phyloP scores from a whole-genome alignment of 2,888 invertebrate genomes.

The Hirudinaria manillensis region DNA sequence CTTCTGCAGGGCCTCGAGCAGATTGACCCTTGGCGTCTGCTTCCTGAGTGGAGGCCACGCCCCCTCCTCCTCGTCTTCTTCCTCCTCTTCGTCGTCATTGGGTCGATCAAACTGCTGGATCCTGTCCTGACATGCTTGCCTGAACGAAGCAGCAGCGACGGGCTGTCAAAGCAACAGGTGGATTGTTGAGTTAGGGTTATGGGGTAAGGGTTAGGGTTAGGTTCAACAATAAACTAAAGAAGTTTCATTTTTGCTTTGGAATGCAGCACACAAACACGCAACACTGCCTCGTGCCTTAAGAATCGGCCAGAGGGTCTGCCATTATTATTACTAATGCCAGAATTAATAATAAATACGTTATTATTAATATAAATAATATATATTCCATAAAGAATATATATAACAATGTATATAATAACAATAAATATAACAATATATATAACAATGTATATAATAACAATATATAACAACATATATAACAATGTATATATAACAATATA shows the following conservation, averaged over 20 bases:
- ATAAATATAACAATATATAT: too few species aligned
- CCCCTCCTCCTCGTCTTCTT: slow-evolving; percentile 51
- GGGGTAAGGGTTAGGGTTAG: not conserved
- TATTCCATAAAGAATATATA: too few species aligned
- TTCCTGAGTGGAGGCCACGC: slow-evolving; percentile 25
- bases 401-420: too few species aligned
- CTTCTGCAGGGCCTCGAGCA: not conserved
- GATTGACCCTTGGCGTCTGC: slow-evolving; percentile 19
- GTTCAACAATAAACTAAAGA: not conserved
- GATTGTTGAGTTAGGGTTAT: not conserved
- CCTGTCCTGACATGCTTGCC: slow-evolving; percentile 59
- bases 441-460: too few species aligned
- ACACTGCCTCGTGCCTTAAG: too few species aligned
- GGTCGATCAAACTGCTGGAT: slow-evolving; percentile 53
- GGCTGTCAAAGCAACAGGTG: slow-evolving; percentile 34
- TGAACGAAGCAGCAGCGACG: slow-evolving; percentile 59
- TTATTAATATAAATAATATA: too few species aligned
- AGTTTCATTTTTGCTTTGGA: not conserved
- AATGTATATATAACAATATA: not conserved
- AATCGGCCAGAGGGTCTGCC: too few species aligned
- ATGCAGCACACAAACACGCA: too few species aligned
- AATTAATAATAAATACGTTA: too few species aligned
- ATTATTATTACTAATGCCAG: too few species aligned
- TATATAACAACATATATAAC: not conserved
- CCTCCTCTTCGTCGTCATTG: slow-evolving; percentile 55